Base-by-base conservation (phyloP, 2,888 invertebrate species). In the Mesorhabditis belari region DNA sequence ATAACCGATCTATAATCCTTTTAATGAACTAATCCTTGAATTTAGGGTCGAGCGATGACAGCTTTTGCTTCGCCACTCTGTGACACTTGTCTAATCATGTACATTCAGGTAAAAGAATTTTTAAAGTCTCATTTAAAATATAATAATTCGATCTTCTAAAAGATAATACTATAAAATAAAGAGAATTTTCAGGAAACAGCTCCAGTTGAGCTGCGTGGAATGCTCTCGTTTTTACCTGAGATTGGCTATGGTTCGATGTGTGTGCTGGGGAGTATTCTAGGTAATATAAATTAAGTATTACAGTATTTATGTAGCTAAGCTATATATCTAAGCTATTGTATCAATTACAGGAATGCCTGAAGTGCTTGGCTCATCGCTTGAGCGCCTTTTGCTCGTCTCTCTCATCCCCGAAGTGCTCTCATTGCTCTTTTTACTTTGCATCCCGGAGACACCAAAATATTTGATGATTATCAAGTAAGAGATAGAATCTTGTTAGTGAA, bases 191-290 rank as follows among this genome's bases (percentile, higher is more conserved):
- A 69, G 65, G 76, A 76, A 57, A 71, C 71, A 1, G 70, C 75
- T 21, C 76, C 76, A 2, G 29, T 71, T 4, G 60, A 67, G 35
- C 67, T 72, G 26, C 69, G 76, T 5, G 75, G 75, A 58, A 68
- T 67, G 64, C 67, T 75, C 9, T 71, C 71, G 17, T 76, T 76
- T 60, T 62, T 76, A 19, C 73, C 74, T 55, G 76, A 76, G 60
- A 76, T 76, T 49, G 75, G 76, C n/a, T 74, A 75, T 60, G 72
- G 73, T 35, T 57, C 70, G 49, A 75, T 74, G 71, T 75, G 74
- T 51, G 71, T 74, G 26, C 65, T 76, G 12, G 76, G 75, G 60
- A 73, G n/a, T n/a, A n/a, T n/a, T n/a, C n/a, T n/a, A n/a, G n/a
- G n/a, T n/a, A n/a, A n/a, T n/a, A n/a, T n/a, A n/a, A n/a, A n/a